These are phyloP conservation scores for Torymus texanus DNA, from an alignment of 2,888 invertebrate genomes.

Conservation along the genomic window DNA sequence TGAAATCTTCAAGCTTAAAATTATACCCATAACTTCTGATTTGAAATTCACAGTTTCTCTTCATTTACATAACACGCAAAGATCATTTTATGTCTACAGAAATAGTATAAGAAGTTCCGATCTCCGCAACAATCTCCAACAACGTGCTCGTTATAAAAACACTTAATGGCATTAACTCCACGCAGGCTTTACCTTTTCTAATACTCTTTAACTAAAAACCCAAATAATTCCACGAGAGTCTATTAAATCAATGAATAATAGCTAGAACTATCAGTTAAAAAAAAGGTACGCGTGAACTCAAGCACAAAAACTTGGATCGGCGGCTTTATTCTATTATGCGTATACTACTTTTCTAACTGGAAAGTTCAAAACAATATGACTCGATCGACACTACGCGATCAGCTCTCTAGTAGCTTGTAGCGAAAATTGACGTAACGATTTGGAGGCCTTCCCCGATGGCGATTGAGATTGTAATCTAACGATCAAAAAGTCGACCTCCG, in stretches of 20 bases:
- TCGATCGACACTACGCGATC: neutral
- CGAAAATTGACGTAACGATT: slow-evolving; percentile 36
- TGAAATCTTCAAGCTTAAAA: neutral
- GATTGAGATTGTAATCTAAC: slow-evolving; percentile 38
- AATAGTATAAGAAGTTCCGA: neutral
- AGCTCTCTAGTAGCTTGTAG: neutral
- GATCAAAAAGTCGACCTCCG: slow-evolving; percentile 31
- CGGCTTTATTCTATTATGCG: neutral
- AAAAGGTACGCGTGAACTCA: no score
- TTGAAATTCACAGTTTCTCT: slow-evolving; percentile 2
- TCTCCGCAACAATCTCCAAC: no score
- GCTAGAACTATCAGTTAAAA: no score
- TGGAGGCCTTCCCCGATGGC: slow-evolving; percentile 6
- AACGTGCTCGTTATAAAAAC: no score
- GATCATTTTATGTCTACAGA: neutral
- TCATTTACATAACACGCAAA: neutral
- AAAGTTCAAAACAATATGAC: slow-evolving; percentile 33
- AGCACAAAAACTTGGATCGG: slow-evolving; percentile 10
- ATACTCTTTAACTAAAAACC: no score
- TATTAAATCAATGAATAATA: no score
- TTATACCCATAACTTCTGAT: neutral
- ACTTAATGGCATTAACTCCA: no score
- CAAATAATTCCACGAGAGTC: no score
- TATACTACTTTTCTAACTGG: slow-evolving; percentile 1
- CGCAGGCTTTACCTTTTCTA: no score